Percentiles rank a stretch among this genome's conserved stretches.
phyloP scores from a whole-genome alignment of 2,888 invertebrate species.

The Tenodera sinensis region DNA sequence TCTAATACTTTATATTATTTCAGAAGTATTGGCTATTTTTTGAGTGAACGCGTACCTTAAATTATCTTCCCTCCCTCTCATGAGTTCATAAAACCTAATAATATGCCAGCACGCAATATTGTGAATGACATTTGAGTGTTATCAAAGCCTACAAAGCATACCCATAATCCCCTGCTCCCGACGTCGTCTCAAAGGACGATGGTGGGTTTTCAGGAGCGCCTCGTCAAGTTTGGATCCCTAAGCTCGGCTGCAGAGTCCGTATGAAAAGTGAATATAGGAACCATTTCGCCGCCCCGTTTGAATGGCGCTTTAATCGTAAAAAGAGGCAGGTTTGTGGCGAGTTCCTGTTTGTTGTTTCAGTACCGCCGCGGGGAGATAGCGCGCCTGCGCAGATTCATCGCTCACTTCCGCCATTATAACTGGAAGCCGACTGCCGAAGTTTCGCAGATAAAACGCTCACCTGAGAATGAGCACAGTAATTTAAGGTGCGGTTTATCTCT shows the following conservation, averaged over 20 bases:
- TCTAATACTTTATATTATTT: too few relatives aligned
- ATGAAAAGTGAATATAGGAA: neutral
- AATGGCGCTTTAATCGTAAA: neutral
- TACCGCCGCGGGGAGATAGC: neutral
- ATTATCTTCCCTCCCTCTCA: too few relatives aligned
- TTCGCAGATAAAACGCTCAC: neutral
- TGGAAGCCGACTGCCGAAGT: neutral
- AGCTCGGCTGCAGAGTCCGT: neutral
- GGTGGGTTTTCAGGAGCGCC: neutral
- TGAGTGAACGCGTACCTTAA: too few relatives aligned
- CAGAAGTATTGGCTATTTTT: too few relatives aligned
- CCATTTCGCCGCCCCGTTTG: neutral
- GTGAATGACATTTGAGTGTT: too few relatives aligned
- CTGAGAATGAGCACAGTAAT: neutral
- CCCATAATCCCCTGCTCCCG: too few relatives aligned
- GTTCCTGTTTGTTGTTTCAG: neutral
- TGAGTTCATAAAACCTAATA: too few relatives aligned
- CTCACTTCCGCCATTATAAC: neutral
- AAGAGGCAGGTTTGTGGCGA: neutral
- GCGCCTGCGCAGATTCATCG: neutral
- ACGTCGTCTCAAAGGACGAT: neutral
- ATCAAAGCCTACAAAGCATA: too few relatives aligned
- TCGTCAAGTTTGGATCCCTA: neutral
- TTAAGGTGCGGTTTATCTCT: neutral
- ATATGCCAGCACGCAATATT: too few relatives aligned